Base-by-base conservation (phyloP, 2,888 invertebrate genomes). In the Plagiodera versicolora region DNA sequence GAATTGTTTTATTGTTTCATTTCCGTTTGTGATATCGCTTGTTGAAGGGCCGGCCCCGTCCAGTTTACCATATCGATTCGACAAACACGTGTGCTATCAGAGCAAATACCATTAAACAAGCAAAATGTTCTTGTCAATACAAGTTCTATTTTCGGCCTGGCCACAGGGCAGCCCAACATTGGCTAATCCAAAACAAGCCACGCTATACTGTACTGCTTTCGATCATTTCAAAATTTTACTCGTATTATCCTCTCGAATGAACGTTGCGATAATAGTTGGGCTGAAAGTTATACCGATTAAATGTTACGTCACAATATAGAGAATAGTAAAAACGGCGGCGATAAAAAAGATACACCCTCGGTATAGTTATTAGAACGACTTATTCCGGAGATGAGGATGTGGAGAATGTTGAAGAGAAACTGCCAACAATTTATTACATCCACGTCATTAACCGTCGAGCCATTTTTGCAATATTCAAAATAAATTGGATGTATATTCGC, bases 391-490 rank as follows among this genome's bases (percentile, higher is more conserved):
- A n/a, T n/a, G n/a, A n/a, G n/a, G n/a, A n/a, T n/a, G n/a, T n/a
- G n/a, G n/a, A n/a, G n/a, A n/a, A n/a, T n/a, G n/a, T n/a, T n/a
- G n/a, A n/a, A n/a, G n/a, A n/a, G n/a, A n/a, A n/a, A n/a, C n/a
- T n/a, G n/a, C n/a, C 48, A 16, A 52, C 55, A 28, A 62, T 62
- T 62, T 32, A 20, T 45, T 55, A 50, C 39, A 45, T 53, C n/a
- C 58, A 24, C 28, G 39, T 58, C 62, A 58, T 62, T 62, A 50
- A 50, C 35, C 28, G 45, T 52, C n/a, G n/a, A 30, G 30, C 53
- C 62, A 58, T 58, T 62, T 58, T 58, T 58, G 58, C 51, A 55
- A 62, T 62, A 62, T 62, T 62, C 46, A 54, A 57, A 58, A 57
- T 50, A 58, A 62, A 62, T 62, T 58, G 56, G 17, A 35, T 56